Base-by-base conservation (phyloP, 2,113 vertebrate species). In the Bungarus multicinctus region DNA sequence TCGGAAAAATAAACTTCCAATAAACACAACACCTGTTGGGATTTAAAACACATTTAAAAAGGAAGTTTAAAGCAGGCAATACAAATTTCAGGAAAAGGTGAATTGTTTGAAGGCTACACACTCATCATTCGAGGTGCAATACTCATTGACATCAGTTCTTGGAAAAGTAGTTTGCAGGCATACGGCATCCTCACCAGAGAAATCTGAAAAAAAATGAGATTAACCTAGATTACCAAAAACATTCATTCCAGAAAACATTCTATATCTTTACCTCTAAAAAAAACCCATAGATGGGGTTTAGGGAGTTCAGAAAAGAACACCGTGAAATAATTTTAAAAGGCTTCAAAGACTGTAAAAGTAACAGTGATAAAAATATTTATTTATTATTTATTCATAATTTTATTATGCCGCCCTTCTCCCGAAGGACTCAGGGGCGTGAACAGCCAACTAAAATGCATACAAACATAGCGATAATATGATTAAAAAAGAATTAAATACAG, bases 41-140 rank as follows among this genome's bases (percentile, higher is more conserved):
- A 93, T 95, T 94, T 93, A 14, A 64, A 93, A 95, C 85, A 55
- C n/a, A 58, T 64, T 93, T 22, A 18, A 50, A 43, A 20, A 39
- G 52, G 3, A 95, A 57, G 60, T 53, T 52, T 89, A 27, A 43
- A 53, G 92, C 55, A 91, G 52, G 27, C 45, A 57, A 3, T 20
- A 64, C 1, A 39, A 39, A 43, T 52, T 45, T 4, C 18, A 3
- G 3, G 22, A 81, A 85, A 57, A 92, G 27, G 85, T 0, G 2
- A n/a, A 54, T 20, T 54, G 95, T 93, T 85, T 69, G 34, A 93
- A 92, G 92, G 20, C 91, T 98, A 98, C 90, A 97, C 97, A 60
- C 98, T 98, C 99, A 99, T 99, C 99, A 99, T 99, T 2, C 99
- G 98, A n/a, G 99, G 99, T 58, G 99, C 99, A 25, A 99, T 99